Conservation (phyloP, 2,113 vertebrate species). For the Telmatochromis sp. region DNA sequence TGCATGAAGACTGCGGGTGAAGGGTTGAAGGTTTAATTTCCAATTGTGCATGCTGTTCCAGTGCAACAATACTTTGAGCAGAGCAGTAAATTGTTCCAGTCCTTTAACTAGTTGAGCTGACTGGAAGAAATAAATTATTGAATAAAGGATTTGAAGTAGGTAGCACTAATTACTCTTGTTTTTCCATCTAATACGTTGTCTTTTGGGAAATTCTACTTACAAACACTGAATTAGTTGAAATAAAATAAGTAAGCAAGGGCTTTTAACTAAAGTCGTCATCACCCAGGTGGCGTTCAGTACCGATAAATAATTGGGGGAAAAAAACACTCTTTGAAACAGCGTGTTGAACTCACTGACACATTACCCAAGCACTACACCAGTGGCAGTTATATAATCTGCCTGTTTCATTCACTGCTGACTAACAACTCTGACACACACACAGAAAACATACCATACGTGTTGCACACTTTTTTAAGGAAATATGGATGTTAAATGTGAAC, state of each 20-base stretch:
- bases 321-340: neutral
- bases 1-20: neutral
- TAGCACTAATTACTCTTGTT: neutral
- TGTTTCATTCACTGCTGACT: neutral
- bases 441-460: neutral
- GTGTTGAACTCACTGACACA: neutral
- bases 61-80: neutral
- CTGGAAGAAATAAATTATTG: neutral
- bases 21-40: neutral
- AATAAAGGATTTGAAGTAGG: neutral
- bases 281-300: neutral
- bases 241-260: neutral
- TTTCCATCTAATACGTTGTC: neutral
- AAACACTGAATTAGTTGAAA: neutral
- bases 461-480: neutral
- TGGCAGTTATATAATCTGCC: neutral
- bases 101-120: neutral
- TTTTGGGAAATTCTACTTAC: neutral
- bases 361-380: neutral
- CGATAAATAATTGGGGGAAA: neutral
- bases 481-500: neutral
- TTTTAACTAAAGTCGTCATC: neutral
- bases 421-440: neutral
- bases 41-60: neutral
- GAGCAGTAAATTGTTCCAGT: neutral